Evolutionary conservation across 2,888 invertebrate genomes (phyloP).

Genomic region (Merodon equestris): DNA sequence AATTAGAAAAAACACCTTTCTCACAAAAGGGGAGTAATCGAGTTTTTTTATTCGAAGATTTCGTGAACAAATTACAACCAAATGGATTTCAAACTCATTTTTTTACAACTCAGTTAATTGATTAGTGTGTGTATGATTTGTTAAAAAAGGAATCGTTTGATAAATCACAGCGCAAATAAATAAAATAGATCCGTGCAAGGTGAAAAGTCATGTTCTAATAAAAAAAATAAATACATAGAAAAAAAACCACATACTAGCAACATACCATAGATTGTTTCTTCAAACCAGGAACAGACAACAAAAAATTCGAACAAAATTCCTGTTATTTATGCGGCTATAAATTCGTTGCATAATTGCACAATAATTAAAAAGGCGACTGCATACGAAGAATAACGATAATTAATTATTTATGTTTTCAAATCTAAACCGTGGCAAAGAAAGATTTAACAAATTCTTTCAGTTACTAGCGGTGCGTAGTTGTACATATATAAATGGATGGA

Average conservation of each 20-base stretch:
- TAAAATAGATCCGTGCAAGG: constrained; percentile 43
- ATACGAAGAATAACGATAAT: constrained; percentile 52
- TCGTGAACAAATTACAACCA: constrained; percentile 56
- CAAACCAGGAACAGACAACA: neutral
- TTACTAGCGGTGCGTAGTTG: constrained; percentile 77
- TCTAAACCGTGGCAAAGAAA: constrained; percentile 77
- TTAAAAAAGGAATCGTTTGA: constrained; percentile 16
- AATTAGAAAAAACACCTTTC: constrained; percentile 55
- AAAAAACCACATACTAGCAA: neutral
- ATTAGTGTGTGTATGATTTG: constrained; percentile 45
- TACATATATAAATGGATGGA: no score
- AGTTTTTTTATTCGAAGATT: constrained; percentile 28
- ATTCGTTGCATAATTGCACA: constrained; percentile 45
- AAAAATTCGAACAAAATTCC: neutral
- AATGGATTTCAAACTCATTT: constrained; percentile 55
- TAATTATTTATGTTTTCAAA: constrained; percentile 76
- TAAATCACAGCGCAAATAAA: constrained; percentile 50
- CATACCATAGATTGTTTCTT: no score
- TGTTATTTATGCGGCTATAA: neutral
- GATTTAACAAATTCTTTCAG: constrained; percentile 77
- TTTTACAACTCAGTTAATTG: constrained; percentile 33
- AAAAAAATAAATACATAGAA: constrained; percentile 19
- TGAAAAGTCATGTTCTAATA: constrained; percentile 60
- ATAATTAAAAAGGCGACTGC: no score
- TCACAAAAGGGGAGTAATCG: constrained; percentile 36